Evolutionary conservation across 2,888 invertebrate species (phyloP).

Genomic region (Lithosia quadra): DNA sequence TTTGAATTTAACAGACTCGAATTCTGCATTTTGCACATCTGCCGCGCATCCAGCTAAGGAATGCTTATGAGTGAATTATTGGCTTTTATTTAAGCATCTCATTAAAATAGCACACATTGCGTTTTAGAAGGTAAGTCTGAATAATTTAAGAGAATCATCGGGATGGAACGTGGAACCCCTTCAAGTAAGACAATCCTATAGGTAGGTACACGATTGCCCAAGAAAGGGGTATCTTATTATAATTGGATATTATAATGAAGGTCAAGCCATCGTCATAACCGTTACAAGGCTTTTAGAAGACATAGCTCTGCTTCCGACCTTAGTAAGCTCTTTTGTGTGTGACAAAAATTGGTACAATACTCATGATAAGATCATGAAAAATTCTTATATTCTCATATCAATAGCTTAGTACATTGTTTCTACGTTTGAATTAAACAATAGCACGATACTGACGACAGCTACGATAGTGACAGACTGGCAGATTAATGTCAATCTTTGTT

Average conservation of each 20-base stretch:
- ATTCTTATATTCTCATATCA: conserved; percentile 44
- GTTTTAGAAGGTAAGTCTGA: neutral
- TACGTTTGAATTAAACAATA: conserved; percentile 37
- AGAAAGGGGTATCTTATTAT: neutral
- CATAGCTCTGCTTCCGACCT: neutral
- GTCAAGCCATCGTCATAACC: neutral
- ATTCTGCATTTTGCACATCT: too few species aligned
- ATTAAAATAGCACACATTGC: conserved; percentile 18
- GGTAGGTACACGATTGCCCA: too few species aligned
- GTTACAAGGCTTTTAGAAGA: neutral
- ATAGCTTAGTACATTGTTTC: conserved; percentile 47
- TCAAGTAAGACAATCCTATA: too few species aligned
- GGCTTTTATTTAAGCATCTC: conserved; percentile 33
- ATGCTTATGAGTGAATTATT: conserved; percentile 42
- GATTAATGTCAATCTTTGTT: conserved; percentile 42
- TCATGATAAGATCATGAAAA: conserved; percentile 41
- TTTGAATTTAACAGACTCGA: conserved; percentile 42
- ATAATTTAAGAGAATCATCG: neutral
- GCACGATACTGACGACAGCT: conserved; percentile 32
- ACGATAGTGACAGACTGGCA: conserved; percentile 38
- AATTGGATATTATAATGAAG: conserved; percentile 3
- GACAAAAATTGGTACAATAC: conserved; percentile 46
- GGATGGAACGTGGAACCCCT: neutral
- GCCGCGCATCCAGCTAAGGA: too few species aligned
- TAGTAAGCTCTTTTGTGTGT: neutral